Conservation (phyloP, 2,888 invertebrate genomes). For the Leucophenga montana region DNA sequence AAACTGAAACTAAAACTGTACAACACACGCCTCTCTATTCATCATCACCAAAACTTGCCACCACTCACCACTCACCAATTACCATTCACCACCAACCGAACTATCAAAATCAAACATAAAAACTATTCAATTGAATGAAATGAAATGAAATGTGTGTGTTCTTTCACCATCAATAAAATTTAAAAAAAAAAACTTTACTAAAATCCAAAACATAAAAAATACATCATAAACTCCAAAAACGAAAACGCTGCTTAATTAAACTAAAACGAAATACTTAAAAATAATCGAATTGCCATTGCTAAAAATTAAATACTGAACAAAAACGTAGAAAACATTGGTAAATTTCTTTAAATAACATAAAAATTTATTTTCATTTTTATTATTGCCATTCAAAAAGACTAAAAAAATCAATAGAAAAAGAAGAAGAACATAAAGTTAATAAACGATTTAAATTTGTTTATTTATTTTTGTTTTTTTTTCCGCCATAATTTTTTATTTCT, state of each 20-base stretch:
- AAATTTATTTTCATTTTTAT: slow-evolving; percentile 30
- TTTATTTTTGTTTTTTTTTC: slow-evolving; percentile 13
- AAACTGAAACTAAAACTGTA: slow-evolving; percentile 23
- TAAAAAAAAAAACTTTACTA: slow-evolving; percentile 35
- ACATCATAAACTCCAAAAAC: slow-evolving; percentile 47
- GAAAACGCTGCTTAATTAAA: slow-evolving; percentile 47
- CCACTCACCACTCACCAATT: slow-evolving; percentile 21
- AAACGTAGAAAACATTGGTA: slow-evolving; percentile 71
- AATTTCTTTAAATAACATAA: slow-evolving; percentile 50
- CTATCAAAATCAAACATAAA: slow-evolving; percentile 31
- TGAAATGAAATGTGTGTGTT: slow-evolving; percentile 48
- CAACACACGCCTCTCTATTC: slow-evolving; percentile 28
- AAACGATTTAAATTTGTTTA: slow-evolving; percentile 27
- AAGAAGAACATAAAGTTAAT: slow-evolving; percentile 4
- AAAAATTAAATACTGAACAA: slow-evolving; percentile 43
- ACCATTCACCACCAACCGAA: slow-evolving; percentile 7
- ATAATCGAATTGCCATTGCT: slow-evolving; percentile 35
- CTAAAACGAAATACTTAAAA: slow-evolving; percentile 46
- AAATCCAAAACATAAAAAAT: slow-evolving; percentile 45
- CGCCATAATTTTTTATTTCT: not conserved
- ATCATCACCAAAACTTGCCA: slow-evolving; percentile 42
- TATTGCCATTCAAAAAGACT: not conserved
- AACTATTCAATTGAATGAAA: slow-evolving; percentile 46
- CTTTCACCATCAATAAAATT: slow-evolving; percentile 25
- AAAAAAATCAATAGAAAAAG: too few species aligned